Evolutionary conservation across 2,797 vertebrate genomes (phyloP).

Genomic region (Lemur catta): DNA sequence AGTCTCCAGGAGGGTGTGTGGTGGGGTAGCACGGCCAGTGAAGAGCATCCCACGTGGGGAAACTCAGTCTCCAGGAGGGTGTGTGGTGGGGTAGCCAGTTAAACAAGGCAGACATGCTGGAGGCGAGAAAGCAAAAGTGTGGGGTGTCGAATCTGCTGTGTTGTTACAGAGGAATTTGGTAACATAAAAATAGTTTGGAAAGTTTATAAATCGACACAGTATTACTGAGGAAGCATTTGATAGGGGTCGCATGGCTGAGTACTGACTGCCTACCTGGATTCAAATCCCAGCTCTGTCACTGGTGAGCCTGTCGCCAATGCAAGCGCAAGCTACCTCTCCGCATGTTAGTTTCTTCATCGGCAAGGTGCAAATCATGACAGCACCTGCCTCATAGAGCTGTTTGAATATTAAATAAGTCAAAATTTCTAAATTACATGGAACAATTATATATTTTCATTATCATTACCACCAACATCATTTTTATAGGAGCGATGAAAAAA

Average conservation of each 20-base stretch:
- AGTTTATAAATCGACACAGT: not conserved
- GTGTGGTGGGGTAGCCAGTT: accelerated
- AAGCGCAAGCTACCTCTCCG: accelerated
- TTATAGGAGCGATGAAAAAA: not conserved
- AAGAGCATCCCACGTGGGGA: not conserved
- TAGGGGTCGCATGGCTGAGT: not conserved
- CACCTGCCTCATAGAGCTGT: not conserved
- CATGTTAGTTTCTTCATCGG: not conserved
- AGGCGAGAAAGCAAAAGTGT: not conserved
- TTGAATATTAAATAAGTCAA: not conserved
- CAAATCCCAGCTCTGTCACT: not conserved
- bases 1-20: not conserved
- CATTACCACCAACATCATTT: not conserved
- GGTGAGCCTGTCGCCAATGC: not conserved
- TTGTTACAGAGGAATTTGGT: not conserved
- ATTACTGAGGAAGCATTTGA: not conserved
- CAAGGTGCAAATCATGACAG: not conserved
- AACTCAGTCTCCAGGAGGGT: not conserved
- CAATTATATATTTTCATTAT: not conserved
- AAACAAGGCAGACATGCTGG: not conserved
- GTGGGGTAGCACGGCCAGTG: not conserved
- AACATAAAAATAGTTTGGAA: not conserved
- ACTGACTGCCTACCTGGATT: not conserved
- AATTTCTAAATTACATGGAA: not conserved
- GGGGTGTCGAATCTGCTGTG: not conserved